phyloP scores from a whole-genome alignment of 2,797 vertebrate species.

The Pseudocheirus occidentalis region DNA sequence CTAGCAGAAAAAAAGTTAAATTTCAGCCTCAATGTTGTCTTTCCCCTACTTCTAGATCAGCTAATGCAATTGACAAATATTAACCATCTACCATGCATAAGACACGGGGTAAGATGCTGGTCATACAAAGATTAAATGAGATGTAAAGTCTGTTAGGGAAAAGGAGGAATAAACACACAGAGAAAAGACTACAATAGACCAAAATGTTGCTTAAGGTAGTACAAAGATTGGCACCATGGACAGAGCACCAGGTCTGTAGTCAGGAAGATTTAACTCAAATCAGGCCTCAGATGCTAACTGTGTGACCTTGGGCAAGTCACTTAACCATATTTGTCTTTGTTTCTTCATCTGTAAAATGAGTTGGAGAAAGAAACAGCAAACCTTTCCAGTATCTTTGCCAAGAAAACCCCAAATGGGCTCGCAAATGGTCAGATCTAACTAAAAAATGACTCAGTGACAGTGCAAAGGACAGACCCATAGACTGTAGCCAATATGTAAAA shows the following conservation, averaged over 20 bases:
- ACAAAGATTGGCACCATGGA: not conserved
- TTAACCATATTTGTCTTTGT: not conserved
- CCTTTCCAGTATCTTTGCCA: not conserved
- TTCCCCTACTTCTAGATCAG: conserved; percentile 7
- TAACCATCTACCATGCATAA: not conserved
- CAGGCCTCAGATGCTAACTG: not conserved
- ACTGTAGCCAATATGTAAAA: not conserved
- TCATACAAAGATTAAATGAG: not conserved
- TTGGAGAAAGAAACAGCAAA: not conserved
- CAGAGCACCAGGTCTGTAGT: not conserved
- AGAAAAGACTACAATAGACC: not conserved
- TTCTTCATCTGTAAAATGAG: not conserved
- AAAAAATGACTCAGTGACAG: not conserved
- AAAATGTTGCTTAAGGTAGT: conserved; percentile 29
- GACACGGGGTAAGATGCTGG: not conserved
- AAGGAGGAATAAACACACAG: not conserved
- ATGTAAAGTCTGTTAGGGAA: not conserved
- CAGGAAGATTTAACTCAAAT: not conserved
- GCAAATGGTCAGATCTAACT: not conserved
- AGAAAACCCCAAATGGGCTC: not conserved
- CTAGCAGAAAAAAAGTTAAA: not conserved
- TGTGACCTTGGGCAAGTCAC: not conserved
- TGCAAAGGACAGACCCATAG: not conserved
- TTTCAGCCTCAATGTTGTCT: conserved; percentile 11
- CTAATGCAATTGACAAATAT: not conserved